Conservation (phyloP, 1,140 invertebrate species). For the Drosophila sturtevanti region DNA sequence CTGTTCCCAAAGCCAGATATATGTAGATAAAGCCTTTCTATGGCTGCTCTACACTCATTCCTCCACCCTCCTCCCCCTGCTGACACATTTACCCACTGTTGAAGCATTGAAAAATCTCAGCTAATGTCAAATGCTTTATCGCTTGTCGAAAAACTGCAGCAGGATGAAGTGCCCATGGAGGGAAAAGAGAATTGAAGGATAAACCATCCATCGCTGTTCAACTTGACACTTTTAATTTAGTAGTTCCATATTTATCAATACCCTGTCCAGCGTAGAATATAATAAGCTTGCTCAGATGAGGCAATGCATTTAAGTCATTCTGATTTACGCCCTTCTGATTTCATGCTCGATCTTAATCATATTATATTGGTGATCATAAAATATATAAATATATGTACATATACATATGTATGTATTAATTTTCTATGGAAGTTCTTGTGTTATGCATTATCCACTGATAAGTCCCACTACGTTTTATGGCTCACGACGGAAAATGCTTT, state of each 20-base stretch:
- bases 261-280: slow-evolving; percentile 10
- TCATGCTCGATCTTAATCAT: neutral
- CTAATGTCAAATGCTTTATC: slow-evolving; percentile 76
- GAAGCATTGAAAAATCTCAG: slow-evolving; percentile 70
- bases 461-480: neutral
- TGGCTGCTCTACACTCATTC: slow-evolving; percentile 35
- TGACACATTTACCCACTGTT: slow-evolving; percentile 50
- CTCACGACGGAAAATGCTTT: slow-evolving; percentile 23
- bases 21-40: slow-evolving; percentile 49
- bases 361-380: slow-evolving; percentile 13
- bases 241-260: slow-evolving; percentile 65
- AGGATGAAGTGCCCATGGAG: slow-evolving; percentile 12
- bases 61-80: neutral
- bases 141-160: slow-evolving; percentile 31
- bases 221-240: slow-evolving; percentile 65
- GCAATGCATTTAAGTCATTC: slow-evolving; percentile 36
- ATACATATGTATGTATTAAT: slow-evolving; percentile 7
- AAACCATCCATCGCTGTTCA: slow-evolving; percentile 14
- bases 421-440: slow-evolving; percentile 16
- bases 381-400: neutral
- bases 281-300: slow-evolving; percentile 40
- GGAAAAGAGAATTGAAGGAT: neutral
- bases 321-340: slow-evolving; percentile 10
- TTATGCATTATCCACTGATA: neutral
- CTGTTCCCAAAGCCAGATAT: slow-evolving; percentile 30